Conservation (phyloP, 2,113 vertebrate species). For the Centrocercus urophasianus region DNA sequence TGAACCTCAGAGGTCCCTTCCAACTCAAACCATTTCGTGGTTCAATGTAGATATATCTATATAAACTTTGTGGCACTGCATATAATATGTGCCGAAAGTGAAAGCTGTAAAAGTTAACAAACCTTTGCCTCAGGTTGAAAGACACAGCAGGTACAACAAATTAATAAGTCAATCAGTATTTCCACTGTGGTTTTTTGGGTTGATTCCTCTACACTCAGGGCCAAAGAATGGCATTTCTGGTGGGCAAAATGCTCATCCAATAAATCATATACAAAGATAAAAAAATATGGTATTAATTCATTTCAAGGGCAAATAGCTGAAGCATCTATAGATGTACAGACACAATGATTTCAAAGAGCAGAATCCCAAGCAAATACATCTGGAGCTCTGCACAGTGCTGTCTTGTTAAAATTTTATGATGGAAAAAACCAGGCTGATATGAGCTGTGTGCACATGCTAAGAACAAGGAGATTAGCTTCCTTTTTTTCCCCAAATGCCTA, state of each 20-base stretch:
- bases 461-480: not conserved
- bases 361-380: not conserved
- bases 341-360: not conserved
- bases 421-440: not conserved
- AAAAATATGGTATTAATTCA: not conserved
- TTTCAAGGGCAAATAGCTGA: not conserved
- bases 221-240: not conserved
- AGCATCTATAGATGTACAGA: not conserved
- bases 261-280: not conserved
- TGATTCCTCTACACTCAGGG: not conserved
- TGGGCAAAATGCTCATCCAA: not conserved
- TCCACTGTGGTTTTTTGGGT: not conserved
- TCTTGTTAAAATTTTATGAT: constrained; percentile 21
- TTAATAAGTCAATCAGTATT: not conserved
- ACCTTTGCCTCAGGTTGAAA: not conserved
- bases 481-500: not conserved
- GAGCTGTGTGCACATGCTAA: not conserved
- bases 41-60: not conserved
- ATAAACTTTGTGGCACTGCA: not conserved
- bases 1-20: not conserved
- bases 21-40: not conserved
- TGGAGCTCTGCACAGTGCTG: not conserved
- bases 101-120: not conserved
- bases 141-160: not conserved
- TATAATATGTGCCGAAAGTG: not conserved